Conservation (phyloP, 1,140 invertebrate genomes). For the Diorhabda carinulata region DNA sequence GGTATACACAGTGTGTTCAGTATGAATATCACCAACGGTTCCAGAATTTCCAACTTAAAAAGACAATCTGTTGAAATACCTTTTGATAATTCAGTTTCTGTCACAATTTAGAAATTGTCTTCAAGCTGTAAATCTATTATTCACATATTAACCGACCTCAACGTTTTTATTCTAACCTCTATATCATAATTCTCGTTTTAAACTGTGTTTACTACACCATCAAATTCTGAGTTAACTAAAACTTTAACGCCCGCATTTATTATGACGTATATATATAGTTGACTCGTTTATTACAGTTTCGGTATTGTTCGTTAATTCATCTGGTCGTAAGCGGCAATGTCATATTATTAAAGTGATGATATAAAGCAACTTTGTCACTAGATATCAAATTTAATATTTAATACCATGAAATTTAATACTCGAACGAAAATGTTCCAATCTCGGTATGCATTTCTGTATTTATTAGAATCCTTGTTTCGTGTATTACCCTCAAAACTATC, state of each 20-base stretch:
- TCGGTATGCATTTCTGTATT: not conserved
- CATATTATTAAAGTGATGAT: conserved; percentile 3
- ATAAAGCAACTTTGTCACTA: conserved; percentile 2
- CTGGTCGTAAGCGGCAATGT: conserved; percentile 1
- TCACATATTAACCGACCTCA: not conserved
- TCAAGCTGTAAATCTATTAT: not conserved
- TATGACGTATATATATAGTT: not conserved
- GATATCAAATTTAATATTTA: not conserved
- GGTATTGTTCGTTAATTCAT: conserved; percentile 2
- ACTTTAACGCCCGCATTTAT: conserved; percentile 2
- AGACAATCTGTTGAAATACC: too few species aligned
- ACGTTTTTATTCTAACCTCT: not conserved
- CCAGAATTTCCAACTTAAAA: too few species aligned
- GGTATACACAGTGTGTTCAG: too few species aligned
- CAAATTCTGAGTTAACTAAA: conserved; percentile 2
- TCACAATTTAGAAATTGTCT: too few species aligned
- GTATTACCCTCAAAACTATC: too few species aligned
- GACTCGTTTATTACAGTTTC: not conserved
- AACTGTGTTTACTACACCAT: not conserved
- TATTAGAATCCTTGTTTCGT: too few species aligned
- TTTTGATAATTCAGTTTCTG: too few species aligned
- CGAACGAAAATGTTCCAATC: not conserved
- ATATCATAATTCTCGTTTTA: conserved; percentile 1
- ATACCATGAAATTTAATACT: not conserved
- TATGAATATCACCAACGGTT: too few species aligned